Conservation (phyloP, 1,140 invertebrate genomes). For the Halyomorpha halys region DNA sequence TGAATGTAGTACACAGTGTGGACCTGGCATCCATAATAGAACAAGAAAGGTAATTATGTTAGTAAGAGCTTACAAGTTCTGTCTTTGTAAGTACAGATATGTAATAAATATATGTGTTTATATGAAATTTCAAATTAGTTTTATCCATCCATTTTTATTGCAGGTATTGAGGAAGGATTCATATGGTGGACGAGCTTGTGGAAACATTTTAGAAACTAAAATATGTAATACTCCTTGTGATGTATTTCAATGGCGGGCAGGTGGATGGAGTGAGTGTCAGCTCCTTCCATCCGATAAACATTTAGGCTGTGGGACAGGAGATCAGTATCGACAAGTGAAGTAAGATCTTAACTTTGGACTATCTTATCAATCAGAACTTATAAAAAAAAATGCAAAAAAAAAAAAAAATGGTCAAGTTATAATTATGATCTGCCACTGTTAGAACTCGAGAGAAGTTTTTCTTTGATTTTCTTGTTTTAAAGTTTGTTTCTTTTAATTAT, state of each 20-base stretch:
- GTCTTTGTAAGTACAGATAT: too few relatives aligned
- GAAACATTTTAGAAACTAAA: constrained; percentile 36
- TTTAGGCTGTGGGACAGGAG: constrained; percentile 38
- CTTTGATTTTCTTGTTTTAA: too few relatives aligned
- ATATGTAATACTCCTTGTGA: constrained; percentile 38
- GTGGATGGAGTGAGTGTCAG: constrained; percentile 43
- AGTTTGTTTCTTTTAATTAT: too few relatives aligned
- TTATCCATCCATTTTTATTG: constrained; percentile 4
- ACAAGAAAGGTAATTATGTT: constrained; percentile 31
- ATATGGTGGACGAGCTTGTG: constrained; percentile 38
- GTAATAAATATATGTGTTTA: too few relatives aligned
- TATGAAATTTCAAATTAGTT: too few relatives aligned
- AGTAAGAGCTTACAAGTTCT: too few relatives aligned
- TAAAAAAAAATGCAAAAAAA: too few relatives aligned
- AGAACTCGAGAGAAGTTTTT: too few relatives aligned
- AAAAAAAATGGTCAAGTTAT: too few relatives aligned
- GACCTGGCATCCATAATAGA: constrained; percentile 38
- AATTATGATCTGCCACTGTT: too few relatives aligned
- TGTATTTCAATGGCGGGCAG: constrained; percentile 37
- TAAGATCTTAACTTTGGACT: constrained; percentile 26
- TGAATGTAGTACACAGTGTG: constrained; percentile 41
- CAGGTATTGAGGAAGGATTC: constrained; percentile 28
- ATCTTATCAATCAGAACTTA: background rate
- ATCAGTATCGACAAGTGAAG: constrained; percentile 38
- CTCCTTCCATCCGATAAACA: constrained; percentile 39